A percentile compares a stretch with the other conserved stretches of the same genome.
Conservation (phyloP, 2,888 invertebrate species). For the Stomorhina lunata region DNA sequence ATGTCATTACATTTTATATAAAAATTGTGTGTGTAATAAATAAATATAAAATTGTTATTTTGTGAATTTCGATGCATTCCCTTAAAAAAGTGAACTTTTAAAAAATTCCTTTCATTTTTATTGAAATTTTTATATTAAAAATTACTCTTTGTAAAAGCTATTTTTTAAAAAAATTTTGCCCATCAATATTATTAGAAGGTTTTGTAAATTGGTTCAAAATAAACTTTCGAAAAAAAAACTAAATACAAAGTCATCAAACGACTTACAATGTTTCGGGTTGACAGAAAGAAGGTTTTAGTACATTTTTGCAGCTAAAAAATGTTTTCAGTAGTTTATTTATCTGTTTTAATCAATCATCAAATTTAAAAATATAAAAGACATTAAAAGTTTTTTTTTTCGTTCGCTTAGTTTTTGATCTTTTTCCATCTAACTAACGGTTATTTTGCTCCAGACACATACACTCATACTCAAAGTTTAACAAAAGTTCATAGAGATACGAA, state of each 20-base stretch:
- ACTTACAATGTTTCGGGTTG: constrained; percentile 12
- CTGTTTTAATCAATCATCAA: constrained; percentile 55
- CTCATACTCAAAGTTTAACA: constrained; percentile 8
- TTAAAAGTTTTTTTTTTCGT: not conserved
- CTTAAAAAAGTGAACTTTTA: no score
- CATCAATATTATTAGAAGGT: not conserved
- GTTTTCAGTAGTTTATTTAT: constrained; percentile 18
- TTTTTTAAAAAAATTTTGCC: not conserved
- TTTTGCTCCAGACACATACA: not conserved
- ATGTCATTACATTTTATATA: no score
- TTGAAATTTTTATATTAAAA: no score
- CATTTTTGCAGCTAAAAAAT: not conserved
- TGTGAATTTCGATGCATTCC: no score
- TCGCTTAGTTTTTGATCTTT: constrained; percentile 18
- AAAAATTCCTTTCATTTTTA: no score
- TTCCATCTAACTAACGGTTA: constrained; percentile 34
- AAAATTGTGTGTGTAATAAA: no score
- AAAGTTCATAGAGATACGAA: constrained; percentile 27
- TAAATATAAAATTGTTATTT: no score
- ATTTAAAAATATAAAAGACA: constrained; percentile 33
- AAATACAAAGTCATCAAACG: constrained; percentile 14
- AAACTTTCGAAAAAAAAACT: not conserved
- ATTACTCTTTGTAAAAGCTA: no score
- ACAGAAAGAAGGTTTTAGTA: constrained; percentile 10
- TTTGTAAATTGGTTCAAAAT: not conserved